Conservation (phyloP, 2,888 invertebrate genomes). For the Pristionchus maxplancki region DNA sequence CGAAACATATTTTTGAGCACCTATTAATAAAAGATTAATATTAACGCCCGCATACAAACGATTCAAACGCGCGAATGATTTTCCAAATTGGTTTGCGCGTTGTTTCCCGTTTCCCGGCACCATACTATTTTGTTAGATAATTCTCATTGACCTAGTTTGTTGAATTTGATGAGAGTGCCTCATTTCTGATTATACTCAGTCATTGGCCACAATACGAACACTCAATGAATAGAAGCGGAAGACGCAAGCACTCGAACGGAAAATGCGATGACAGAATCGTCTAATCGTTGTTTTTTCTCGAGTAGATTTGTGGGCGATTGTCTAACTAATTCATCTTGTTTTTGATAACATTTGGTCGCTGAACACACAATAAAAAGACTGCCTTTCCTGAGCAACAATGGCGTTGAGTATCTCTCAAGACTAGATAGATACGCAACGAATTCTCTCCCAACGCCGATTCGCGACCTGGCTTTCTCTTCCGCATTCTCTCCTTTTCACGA, state of each 20-base stretch:
- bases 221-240: constrained; percentile 14
- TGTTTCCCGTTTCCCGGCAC: too few species aligned
- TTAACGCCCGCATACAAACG: too few species aligned
- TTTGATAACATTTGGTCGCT: not conserved
- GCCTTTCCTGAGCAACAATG: not conserved
- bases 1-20: too few species aligned
- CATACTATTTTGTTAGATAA: too few species aligned
- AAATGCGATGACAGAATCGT: not conserved
- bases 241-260: not conserved
- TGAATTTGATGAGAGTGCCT: too few species aligned
- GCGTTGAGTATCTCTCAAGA: not conserved
- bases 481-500: not conserved
- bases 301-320: not conserved
- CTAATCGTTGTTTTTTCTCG: not conserved
- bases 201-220: not conserved
- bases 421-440: not conserved
- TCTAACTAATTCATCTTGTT: not conserved
- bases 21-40: too few species aligned
- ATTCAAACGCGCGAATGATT: too few species aligned
- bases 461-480: not conserved
- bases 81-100: too few species aligned
- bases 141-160: too few species aligned
- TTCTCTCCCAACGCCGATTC: not conserved
- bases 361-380: not conserved
- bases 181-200: not conserved